Percentiles rank a stretch among this genome's conserved stretches.
Evolutionary conservation across 2,113 vertebrate genomes (phyloP).

Genomic region (Neopipo cinnamomea): DNA sequence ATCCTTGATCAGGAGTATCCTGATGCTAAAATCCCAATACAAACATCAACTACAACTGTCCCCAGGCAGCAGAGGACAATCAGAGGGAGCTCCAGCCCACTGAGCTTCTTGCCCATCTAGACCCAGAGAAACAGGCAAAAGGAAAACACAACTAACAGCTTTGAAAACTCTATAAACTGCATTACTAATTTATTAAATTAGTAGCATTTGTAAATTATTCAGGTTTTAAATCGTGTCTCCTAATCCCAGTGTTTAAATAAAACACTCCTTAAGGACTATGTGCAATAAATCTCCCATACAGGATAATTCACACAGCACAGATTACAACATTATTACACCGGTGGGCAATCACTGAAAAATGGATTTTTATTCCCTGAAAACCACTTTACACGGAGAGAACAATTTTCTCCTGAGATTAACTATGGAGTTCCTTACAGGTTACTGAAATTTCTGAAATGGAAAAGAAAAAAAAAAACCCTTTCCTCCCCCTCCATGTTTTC

Average conservation of each 20-base stretch:
- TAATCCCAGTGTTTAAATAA: not conserved
- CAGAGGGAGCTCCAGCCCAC: slow-evolving; percentile 79
- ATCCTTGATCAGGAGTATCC: slow-evolving; percentile 23
- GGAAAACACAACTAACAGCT: not conserved
- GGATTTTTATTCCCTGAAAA: not conserved
- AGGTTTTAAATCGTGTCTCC: not conserved
- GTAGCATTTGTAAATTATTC: not conserved
- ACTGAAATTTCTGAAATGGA: not conserved
- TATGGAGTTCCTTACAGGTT: not conserved
- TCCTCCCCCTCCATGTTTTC: not conserved
- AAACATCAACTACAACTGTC: slow-evolving; percentile 45
- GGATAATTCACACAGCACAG: not conserved
- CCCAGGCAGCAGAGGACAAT: slow-evolving; percentile 78
- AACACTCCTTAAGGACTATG: not conserved
- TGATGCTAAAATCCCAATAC: slow-evolving; percentile 77
- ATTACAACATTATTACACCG: not conserved
- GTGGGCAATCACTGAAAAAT: not conserved
- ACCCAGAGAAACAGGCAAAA: not conserved
- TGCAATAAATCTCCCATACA: not conserved
- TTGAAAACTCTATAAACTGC: not conserved
- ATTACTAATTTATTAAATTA: not conserved
- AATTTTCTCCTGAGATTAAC: not conserved
- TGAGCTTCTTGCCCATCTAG: slow-evolving; percentile 86
- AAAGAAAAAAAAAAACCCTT: not conserved
- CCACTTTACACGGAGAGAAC: not conserved